phyloP scores from a whole-genome alignment of 2,113 vertebrate species.

The Cricetomys ansorgei region DNA sequence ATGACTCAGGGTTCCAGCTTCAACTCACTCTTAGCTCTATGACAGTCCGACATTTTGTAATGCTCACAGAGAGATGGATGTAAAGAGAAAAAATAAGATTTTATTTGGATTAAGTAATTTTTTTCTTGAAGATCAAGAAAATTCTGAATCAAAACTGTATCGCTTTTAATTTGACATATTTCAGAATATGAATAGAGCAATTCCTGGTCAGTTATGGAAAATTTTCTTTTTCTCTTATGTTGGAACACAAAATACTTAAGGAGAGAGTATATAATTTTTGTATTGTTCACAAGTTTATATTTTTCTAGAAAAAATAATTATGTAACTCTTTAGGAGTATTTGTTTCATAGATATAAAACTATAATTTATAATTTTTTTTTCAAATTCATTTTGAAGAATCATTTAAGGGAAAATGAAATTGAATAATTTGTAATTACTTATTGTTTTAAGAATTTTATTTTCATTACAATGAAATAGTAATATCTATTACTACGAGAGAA shows the following conservation, averaged over 20 bases:
- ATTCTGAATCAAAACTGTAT: neutral
- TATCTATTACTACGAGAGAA: neutral
- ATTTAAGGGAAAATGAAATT: neutral
- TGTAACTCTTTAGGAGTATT: neutral
- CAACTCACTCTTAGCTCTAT: no score
- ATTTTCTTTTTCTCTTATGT: neutral
- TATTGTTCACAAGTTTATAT: neutral
- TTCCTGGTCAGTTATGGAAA: neutral
- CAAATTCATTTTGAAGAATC: constrained; percentile 17
- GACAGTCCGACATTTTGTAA: no score
- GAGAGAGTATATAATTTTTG: neutral
- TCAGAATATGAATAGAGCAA: neutral
- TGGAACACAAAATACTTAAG: neutral
- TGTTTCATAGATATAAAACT: neutral
- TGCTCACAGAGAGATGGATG: neutral
- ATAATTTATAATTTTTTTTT: constrained; percentile 12
- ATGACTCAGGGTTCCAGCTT: no score
- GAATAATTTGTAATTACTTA: neutral
- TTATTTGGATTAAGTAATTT: constrained; percentile 2
- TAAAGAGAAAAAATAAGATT: constrained; percentile 9
- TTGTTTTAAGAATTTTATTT: constrained; percentile 25
- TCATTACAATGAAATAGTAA: constrained; percentile 10
- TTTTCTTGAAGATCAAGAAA: neutral
- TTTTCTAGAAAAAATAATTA: neutral
- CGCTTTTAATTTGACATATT: constrained; percentile 5